These are phyloP conservation scores for Octomys mimax DNA, from an alignment of 2,797 vertebrate genomes.

Conservation along the genomic window DNA sequence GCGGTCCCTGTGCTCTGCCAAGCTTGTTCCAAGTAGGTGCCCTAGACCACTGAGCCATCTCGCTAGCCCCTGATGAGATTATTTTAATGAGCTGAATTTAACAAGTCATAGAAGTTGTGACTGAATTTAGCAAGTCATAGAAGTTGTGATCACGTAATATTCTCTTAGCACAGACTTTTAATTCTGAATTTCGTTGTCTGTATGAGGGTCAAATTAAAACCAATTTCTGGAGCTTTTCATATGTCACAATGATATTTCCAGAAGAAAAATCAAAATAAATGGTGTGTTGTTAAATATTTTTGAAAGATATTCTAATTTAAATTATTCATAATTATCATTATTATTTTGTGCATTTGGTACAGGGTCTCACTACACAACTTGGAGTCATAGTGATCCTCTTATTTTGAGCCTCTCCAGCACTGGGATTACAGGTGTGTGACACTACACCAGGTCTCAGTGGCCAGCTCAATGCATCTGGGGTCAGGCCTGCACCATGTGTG, in stretches of 20 bases:
- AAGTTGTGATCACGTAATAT: not conserved
- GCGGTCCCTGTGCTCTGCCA: too few relatives aligned
- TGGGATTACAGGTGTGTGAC: too few relatives aligned
- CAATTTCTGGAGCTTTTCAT: not conserved
- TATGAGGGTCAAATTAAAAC: not conserved
- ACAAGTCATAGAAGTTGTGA: conserved; percentile 4
- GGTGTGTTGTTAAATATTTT: not conserved
- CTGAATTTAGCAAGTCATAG: conserved; percentile 14
- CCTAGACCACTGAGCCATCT: too few relatives aligned
- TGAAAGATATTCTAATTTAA: conserved; percentile 11
- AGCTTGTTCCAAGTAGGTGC: too few relatives aligned
- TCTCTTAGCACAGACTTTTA: conserved; percentile 35
- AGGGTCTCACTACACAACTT: too few relatives aligned
- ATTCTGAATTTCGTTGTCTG: conserved; percentile 38
- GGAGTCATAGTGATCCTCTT: too few relatives aligned
- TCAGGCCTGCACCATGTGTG: too few relatives aligned
- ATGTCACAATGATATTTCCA: not conserved
- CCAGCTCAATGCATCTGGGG: too few relatives aligned
- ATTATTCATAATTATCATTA: conserved; percentile 25
- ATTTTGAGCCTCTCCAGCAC: too few relatives aligned
- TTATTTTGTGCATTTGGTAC: too few relatives aligned
- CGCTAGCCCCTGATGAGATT: too few relatives aligned
- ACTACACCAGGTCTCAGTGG: too few relatives aligned
- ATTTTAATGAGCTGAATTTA: conserved; percentile 53
- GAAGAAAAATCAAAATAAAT: conserved; percentile 39